These are phyloP conservation scores for Delia radicum DNA, from an alignment of 1,140 invertebrate species.

Conservation along the genomic window DNA sequence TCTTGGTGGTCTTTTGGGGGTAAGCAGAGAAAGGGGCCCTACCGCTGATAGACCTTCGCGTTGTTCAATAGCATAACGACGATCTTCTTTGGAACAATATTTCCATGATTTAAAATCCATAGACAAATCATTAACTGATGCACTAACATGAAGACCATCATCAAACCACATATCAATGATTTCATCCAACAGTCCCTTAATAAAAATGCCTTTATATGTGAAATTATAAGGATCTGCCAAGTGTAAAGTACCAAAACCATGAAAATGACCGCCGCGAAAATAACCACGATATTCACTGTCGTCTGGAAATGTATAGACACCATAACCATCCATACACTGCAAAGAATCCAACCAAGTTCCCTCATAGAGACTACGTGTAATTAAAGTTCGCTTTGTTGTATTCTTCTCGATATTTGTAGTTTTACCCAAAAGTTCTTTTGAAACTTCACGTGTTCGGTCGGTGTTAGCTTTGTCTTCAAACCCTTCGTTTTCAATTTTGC, in stretches of 20 bases:
- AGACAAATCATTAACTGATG: neutral
- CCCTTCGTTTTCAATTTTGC: too few relatives aligned
- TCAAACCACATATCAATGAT: constrained; percentile 36
- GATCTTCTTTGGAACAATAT: constrained; percentile 10
- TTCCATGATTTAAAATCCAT: constrained; percentile 14
- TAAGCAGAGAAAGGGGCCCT: neutral
- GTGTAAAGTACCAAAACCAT: constrained; percentile 35
- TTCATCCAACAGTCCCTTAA: constrained; percentile 29
- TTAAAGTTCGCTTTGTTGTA: neutral
- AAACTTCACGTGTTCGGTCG: neutral
- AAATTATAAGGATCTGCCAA: constrained; percentile 24
- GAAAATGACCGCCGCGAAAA: constrained; percentile 36
- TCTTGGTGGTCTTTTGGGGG: neutral
- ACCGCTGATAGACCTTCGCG: neutral
- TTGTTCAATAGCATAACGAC: neutral
- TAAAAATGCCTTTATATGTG: constrained; percentile 33
- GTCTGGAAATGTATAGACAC: constrained; percentile 38
- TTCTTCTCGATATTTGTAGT: neutral
- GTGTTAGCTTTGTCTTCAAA: neutral
- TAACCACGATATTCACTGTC: constrained; percentile 35
- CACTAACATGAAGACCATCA: constrained; percentile 30
- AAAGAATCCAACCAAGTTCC: constrained; percentile 35
- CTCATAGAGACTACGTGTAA: constrained; percentile 31
- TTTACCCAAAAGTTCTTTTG: neutral
- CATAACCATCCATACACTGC: constrained; percentile 41